A percentile compares a stretch with the other conserved stretches of the same genome.
Evolutionary conservation across 1,140 invertebrate genomes (phyloP).

Genomic region (Nephotettix cincticeps): DNA sequence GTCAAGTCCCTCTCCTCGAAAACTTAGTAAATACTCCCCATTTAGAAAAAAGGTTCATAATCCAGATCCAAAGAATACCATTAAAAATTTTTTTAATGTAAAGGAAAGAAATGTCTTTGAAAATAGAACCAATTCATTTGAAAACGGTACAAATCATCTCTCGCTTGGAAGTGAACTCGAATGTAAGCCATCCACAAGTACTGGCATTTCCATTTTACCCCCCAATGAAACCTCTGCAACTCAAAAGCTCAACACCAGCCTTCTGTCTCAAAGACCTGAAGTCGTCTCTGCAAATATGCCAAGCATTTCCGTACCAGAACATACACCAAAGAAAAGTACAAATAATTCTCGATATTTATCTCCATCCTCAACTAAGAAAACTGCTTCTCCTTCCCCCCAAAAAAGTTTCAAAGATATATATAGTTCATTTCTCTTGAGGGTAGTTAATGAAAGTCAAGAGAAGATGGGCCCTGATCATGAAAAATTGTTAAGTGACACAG

Average conservation of each 20-base stretch:
- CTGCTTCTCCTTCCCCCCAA: not conserved
- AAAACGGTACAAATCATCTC: too few species aligned
- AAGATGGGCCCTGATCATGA: not conserved
- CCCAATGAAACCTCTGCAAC: too few species aligned
- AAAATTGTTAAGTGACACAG: not conserved
- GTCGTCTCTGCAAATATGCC: too few species aligned
- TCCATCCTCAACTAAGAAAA: not conserved
- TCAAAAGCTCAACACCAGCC: too few species aligned
- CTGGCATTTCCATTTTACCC: too few species aligned
- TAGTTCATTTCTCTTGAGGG: not conserved
- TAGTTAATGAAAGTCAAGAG: not conserved
- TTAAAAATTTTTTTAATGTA: not conserved
- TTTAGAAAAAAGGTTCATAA: conserved; percentile 15
- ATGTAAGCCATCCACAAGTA: too few species aligned
- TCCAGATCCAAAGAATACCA: conserved; percentile 6
- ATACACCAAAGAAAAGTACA: not conserved
- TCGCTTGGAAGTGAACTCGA: too few species aligned
- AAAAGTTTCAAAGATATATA: not conserved
- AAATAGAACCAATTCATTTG: too few species aligned
- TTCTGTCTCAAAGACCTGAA: too few species aligned
- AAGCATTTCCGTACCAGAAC: too few species aligned
- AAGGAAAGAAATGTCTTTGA: not conserved
- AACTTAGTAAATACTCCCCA: not conserved
- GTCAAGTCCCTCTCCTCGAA: not conserved
- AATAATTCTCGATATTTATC: not conserved